These are phyloP conservation scores for Orientallactaga bullata DNA, from an alignment of 2,113 vertebrate species.

Conservation along the genomic window DNA sequence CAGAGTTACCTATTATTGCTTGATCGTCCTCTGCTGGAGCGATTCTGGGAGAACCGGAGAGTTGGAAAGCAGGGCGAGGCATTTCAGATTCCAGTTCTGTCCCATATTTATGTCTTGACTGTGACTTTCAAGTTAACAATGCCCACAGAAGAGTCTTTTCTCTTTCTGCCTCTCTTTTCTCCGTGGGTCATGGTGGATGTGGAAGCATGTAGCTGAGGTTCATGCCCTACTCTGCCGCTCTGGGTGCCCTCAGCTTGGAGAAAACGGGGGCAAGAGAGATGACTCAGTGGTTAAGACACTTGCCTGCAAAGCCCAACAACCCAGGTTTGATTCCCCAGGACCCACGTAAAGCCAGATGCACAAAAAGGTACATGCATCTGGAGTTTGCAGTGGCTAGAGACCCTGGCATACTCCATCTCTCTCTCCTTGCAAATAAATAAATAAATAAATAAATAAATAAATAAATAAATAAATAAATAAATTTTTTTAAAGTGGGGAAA, in stretches of 20 bases:
- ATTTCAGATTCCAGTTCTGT: slow-evolving; percentile 45
- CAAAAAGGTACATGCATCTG: no score
- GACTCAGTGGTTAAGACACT: no score
- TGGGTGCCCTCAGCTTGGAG: not conserved
- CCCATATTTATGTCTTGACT: slow-evolving; percentile 43
- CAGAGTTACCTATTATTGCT: not conserved
- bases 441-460: no score
- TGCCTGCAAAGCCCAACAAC: no score
- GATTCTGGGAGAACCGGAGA: slow-evolving; percentile 38
- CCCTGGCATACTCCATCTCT: no score
- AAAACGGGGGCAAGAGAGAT: no score
- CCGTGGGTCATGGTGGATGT: not conserved
- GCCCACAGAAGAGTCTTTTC: not conserved
- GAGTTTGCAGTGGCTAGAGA: no score
- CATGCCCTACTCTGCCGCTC: not conserved
- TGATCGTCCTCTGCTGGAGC: slow-evolving; percentile 20
- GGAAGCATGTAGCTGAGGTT: not conserved
- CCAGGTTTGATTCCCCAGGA: no score
- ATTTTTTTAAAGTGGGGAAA: no score
- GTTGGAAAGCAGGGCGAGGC: slow-evolving; percentile 50
- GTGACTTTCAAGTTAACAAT: slow-evolving; percentile 46
- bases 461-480: no score
- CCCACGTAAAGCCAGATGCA: no score
- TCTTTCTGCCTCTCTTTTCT: not conserved
- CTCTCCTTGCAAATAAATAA: no score